Base-by-base conservation (phyloP, 1,140 invertebrate species). In the Papilio helenus region DNA sequence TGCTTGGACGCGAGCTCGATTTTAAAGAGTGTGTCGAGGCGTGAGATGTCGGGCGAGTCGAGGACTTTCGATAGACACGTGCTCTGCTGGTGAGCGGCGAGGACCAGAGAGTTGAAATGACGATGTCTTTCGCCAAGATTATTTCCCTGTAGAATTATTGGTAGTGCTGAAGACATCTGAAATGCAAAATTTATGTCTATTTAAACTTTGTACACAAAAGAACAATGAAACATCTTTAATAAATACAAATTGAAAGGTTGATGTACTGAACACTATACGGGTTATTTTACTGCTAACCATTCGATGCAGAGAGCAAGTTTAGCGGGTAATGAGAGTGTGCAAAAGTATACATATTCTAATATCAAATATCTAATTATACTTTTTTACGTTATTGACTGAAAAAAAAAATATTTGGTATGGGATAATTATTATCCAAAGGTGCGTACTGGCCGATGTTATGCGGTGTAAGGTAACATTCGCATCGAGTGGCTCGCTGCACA, bases 11-110 rank as follows among this genome's bases (percentile, higher is more conserved):
- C 91, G 16, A 93, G 49, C 39, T 92, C 87, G 34, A 93, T 91
- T 83, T 93, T 92, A 72, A 92, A 91, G 16, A 93, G 79, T 76
- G 85, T 84, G 71, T 92, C 90, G 20, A 92, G 73, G 18, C 85
- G 80, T 39, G 86, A 83, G 51, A 55, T 23, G 81, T 93, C 90
- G 16, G 85, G 79, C 73, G 83, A 14, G 51, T 82, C 18, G 34
- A 87, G 49, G 20, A 91, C 76, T 26, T 81, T 79, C 34, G 83
- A 26, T 9, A 87, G 81, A 1, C 79, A 46, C 26, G 79, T 61
- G 65, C 82, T 80, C 34, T 76, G 72, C 61, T 84, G 18, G 12
- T 79, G 79, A 65, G 82, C 78, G 23, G 86, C 72, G 10, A 73
- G 78, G 9, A 93, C 87, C 20, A 89, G 51, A 0, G 68, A 39